phyloP scores from a whole-genome alignment of 2,797 vertebrate species.

The Kryptolebias ocellatus region DNA sequence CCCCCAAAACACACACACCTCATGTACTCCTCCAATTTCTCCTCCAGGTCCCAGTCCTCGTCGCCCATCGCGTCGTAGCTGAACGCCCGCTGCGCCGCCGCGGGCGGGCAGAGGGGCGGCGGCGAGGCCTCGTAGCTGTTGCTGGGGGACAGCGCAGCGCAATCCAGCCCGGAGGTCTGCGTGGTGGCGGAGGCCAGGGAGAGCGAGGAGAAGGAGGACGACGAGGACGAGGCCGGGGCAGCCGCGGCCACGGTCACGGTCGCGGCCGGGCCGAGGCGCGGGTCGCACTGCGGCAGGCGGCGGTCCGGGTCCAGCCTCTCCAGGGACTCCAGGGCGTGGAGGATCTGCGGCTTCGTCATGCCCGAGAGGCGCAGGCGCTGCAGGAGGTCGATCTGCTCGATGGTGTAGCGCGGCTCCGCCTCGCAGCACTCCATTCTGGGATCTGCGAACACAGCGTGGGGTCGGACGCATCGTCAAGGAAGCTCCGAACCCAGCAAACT shows the following conservation, averaged over 20 bases:
- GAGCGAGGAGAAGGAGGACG: slow-evolving; percentile 83
- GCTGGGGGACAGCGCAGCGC: slow-evolving; percentile 83
- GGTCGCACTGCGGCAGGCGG: slow-evolving; percentile 77
- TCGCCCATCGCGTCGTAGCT: slow-evolving; percentile 85
- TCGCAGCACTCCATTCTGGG: slow-evolving; percentile 83
- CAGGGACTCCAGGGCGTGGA: slow-evolving; percentile 85
- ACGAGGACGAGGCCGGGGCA: slow-evolving; percentile 77
- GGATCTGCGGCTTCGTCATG: slow-evolving; percentile 87
- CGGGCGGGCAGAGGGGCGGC: slow-evolving; percentile 82
- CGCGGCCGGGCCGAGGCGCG: slow-evolving; percentile 56
- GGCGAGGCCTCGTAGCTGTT: slow-evolving; percentile 87
- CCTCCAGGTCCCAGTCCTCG: slow-evolving; percentile 88
- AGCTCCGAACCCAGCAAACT: slow-evolving; percentile 14
- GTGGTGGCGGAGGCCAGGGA: slow-evolving; percentile 85
- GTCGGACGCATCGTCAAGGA: neutral
- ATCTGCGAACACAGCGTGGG: slow-evolving; percentile 64
- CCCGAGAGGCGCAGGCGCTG: slow-evolving; percentile 85
- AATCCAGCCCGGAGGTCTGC: slow-evolving; percentile 84
- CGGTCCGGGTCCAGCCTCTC: slow-evolving; percentile 85
- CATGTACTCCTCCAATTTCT: slow-evolving; percentile 89
- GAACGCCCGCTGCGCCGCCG: slow-evolving; percentile 81
- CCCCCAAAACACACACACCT: slow-evolving; percentile 74
- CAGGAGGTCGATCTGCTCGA: slow-evolving; percentile 87
- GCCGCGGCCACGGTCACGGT: slow-evolving; percentile 48
- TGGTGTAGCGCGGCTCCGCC: slow-evolving; percentile 87